Evolutionary conservation across 2,797 vertebrate species (phyloP).

Genomic region (Garrulus glandarius): DNA sequence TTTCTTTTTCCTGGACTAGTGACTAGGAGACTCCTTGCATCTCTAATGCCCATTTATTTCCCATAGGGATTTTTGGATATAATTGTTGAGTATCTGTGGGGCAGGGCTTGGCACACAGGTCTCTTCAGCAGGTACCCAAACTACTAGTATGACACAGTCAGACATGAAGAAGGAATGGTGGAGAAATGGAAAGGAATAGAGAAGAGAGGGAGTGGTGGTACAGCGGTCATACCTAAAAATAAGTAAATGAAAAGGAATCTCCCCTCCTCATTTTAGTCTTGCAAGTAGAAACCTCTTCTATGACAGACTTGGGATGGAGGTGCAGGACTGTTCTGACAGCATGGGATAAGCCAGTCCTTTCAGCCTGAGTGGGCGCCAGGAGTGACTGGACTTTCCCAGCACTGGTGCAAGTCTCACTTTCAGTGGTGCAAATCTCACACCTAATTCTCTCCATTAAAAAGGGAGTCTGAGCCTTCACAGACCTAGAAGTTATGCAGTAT

Average conservation of each 20-base stretch:
- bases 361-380: fast-evolving
- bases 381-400: not conserved
- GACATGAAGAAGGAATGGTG: not conserved
- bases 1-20: not conserved
- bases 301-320: fast-evolving
- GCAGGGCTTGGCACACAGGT: not conserved
- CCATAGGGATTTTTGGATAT: not conserved
- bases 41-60: not conserved
- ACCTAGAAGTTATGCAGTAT: not conserved
- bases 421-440: not conserved
- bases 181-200: not conserved
- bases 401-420: not conserved
- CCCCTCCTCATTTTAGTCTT: not conserved
- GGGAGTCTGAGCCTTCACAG: not conserved
- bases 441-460: not conserved
- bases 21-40: not conserved
- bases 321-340: not conserved
- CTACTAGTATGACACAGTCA: not conserved
- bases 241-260: not conserved
- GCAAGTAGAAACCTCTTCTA: not conserved
- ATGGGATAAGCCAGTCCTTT: not conserved
- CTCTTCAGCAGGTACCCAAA: not conserved
- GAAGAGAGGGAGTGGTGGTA: not conserved
- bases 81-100: not conserved
- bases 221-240: not conserved